Evolutionary conservation across 2,888 invertebrate species (phyloP).

Genomic region (Petrolisthes manimaculis): DNA sequence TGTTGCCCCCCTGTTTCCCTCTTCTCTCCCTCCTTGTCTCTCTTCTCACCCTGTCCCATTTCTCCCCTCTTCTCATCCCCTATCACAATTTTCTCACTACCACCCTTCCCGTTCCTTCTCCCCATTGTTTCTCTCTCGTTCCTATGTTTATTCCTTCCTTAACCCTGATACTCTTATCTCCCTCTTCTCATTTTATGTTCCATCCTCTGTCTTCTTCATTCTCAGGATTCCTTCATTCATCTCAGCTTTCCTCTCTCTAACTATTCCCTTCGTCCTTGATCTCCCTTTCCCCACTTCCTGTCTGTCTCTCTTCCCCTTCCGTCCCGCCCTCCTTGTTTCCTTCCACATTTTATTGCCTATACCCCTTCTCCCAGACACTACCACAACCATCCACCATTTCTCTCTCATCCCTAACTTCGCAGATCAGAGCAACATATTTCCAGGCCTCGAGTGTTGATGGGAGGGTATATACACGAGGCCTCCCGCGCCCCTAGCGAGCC

Average conservation of each 20-base stretch:
- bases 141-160: too few species aligned
- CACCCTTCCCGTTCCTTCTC: neutral
- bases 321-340: neutral
- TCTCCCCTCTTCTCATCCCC: neutral
- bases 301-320: neutral
- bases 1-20: neutral
- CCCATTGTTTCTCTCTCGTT: neutral
- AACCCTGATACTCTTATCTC: too few species aligned
- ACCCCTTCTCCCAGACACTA: neutral
- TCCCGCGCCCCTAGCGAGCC: slow-evolving; percentile 14
- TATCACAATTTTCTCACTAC: neutral
- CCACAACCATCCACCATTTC: neutral
- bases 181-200: too few species aligned
- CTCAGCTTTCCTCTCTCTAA: neutral
- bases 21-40: neutral
- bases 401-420: slow-evolving; percentile 17
- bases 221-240: neutral
- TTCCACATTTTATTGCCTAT: neutral
- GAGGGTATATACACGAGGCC: neutral
- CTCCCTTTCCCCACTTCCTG: neutral
- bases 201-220: too few species aligned
- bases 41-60: neutral
- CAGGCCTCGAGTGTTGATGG: slow-evolving; percentile 8
- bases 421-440: slow-evolving; percentile 29
- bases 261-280: neutral